Evolutionary conservation across 2,888 invertebrate genomes (phyloP).

Genomic region (Sinohyriopsis cumingii): DNA sequence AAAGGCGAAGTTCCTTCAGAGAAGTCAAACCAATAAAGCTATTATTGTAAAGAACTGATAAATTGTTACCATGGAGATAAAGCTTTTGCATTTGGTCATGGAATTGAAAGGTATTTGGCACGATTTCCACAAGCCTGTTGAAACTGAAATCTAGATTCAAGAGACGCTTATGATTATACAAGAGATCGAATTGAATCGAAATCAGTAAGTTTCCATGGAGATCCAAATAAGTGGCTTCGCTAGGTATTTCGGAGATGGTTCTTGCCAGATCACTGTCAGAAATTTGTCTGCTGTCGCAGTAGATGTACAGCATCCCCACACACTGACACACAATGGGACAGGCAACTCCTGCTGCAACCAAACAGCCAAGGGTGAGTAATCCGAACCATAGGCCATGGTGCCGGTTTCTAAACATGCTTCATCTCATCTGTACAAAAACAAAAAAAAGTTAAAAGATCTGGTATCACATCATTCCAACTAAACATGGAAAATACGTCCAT

Average conservation of each 20-base stretch:
- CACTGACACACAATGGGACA: constrained; percentile 54
- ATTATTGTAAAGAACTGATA: constrained; percentile 26
- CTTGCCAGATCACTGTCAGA: constrained; percentile 26
- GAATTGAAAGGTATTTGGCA: constrained; percentile 24
- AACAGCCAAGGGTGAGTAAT: constrained; percentile 15
- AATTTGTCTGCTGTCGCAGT: constrained; percentile 46
- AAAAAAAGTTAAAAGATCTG: neutral
- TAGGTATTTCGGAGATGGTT: constrained; percentile 32
- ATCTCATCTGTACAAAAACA: constrained; percentile 17
- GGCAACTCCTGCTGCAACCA: constrained; percentile 22
- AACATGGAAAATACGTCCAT: no score
- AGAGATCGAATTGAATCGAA: constrained; percentile 25
- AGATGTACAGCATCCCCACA: constrained; percentile 42
- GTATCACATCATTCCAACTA: no score
- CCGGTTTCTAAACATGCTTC: constrained; percentile 25
- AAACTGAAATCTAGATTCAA: constrained; percentile 34
- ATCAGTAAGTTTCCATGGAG: constrained; percentile 42
- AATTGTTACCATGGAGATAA: constrained; percentile 32
- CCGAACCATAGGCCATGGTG: constrained; percentile 13
- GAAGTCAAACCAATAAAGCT: constrained; percentile 29
- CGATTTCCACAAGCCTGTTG: constrained; percentile 36
- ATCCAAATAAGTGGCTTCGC: constrained; percentile 49
- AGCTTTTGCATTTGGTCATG: constrained; percentile 38
- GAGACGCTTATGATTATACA: constrained; percentile 34
- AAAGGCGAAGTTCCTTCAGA: constrained; percentile 33